Percentiles rank a stretch among this genome's conserved stretches.
Conservation (phyloP, 2,888 invertebrate genomes). For the Sisyra terminalis region DNA sequence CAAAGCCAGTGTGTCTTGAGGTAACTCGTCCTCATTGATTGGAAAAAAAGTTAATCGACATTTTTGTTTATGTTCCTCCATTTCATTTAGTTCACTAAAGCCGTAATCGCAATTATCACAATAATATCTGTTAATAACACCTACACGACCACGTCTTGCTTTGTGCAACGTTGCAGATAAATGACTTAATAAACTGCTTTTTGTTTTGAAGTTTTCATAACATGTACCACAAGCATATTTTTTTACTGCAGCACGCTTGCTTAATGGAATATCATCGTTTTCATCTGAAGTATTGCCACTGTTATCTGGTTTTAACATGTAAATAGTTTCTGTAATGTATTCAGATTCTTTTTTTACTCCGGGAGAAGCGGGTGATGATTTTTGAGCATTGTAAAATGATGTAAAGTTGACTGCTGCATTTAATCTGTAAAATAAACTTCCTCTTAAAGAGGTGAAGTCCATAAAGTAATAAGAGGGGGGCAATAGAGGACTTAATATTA, state of each 20-base stretch:
- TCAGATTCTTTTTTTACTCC: neutral
- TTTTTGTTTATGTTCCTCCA: constrained; percentile 6
- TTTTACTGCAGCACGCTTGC: constrained; percentile 3
- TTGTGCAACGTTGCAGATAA: neutral
- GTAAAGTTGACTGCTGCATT: constrained; percentile 5
- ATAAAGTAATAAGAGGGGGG: too few relatives aligned
- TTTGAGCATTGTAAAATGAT: constrained; percentile 3
- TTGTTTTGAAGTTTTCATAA: constrained; percentile 10
- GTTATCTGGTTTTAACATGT: neutral
- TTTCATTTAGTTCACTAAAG: constrained; percentile 11
- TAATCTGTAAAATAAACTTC: constrained; percentile 18
- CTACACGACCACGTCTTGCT: constrained; percentile 10
- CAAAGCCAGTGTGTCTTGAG: constrained; percentile 1
- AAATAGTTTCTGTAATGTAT: neutral
- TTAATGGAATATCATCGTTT: constrained; percentile 3
- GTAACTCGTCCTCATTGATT: neutral
- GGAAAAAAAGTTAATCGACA: neutral
- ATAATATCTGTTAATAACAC: constrained; percentile 9
- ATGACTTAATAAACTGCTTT: constrained; percentile 16
- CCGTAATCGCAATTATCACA: constrained; percentile 14
- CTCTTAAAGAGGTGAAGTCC: neutral
- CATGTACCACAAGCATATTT: constrained; percentile 7
- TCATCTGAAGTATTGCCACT: neutral
- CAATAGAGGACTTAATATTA: too few relatives aligned
- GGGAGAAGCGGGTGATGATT: constrained; percentile 9